A percentile compares a stretch with the other conserved stretches of the same genome.
These are phyloP conservation scores for Peromyscus maniculatus DNA, from an alignment of 2,113 vertebrate species.

Conservation along the genomic window DNA sequence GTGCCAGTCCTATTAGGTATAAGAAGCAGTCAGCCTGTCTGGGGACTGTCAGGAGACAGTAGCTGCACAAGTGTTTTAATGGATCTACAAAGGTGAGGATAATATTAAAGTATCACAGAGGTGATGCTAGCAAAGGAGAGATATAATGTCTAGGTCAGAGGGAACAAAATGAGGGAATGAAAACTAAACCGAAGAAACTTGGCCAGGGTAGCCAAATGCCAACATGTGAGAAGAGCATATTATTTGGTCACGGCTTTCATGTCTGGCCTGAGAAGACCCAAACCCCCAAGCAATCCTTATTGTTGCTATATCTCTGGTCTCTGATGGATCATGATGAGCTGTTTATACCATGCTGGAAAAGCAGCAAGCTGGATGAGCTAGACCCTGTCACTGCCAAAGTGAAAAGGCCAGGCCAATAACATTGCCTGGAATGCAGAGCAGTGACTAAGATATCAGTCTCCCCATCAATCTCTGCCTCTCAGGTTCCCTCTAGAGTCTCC, in stretches of 20 bases:
- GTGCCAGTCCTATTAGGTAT: not conserved
- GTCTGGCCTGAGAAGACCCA: not conserved
- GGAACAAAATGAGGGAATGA: not conserved
- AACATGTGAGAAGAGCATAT: not conserved
- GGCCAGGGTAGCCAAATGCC: not conserved
- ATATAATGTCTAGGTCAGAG: not conserved
- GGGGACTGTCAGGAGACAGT: not conserved
- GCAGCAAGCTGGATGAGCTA: not conserved
- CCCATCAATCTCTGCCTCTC: not conserved
- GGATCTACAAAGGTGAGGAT: not conserved
- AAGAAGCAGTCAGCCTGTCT: not conserved
- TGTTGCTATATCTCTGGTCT: not conserved
- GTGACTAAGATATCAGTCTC: accelerated
- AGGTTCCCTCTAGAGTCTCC: not conserved
- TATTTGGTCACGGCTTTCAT: not conserved
- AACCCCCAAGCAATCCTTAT: not conserved
- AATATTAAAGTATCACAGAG: not conserved
- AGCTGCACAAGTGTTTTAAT: not conserved
- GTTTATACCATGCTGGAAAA: slow-evolving; percentile 4
- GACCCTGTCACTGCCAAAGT: not conserved
- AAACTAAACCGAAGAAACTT: not conserved
- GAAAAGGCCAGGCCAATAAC: not conserved
- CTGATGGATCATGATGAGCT: not conserved
- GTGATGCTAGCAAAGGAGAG: not conserved
- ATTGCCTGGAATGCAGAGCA: not conserved